phyloP scores from a whole-genome alignment of 2,888 invertebrate species.

The Elysia crispata region DNA sequence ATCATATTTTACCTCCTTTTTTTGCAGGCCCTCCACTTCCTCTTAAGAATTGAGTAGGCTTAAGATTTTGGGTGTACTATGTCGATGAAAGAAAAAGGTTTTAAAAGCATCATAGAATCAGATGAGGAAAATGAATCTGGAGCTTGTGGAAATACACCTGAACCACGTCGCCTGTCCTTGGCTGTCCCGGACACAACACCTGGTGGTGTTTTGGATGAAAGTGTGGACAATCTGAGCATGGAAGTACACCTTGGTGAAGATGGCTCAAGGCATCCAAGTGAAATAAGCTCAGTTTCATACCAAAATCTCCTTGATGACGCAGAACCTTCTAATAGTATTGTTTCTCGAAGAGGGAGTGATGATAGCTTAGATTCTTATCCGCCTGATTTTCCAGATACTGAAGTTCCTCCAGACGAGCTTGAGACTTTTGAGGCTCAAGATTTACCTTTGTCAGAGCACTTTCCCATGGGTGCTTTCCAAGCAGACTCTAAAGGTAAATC shows the following conservation, averaged over 20 bases:
- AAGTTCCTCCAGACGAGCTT: slow-evolving; percentile 61
- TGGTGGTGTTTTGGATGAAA: slow-evolving; percentile 58
- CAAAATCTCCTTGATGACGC: slow-evolving; percentile 72
- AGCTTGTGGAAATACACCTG: slow-evolving; percentile 51
- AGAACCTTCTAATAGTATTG: slow-evolving; percentile 56
- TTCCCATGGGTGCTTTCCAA: slow-evolving; percentile 48
- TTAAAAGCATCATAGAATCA: slow-evolving; percentile 36
- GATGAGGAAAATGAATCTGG: slow-evolving; percentile 49
- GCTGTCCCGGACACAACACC: slow-evolving; percentile 51
- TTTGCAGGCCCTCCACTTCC: too few relatives aligned
- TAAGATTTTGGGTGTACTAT: slow-evolving; percentile 2
- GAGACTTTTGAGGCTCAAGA: slow-evolving; percentile 58
- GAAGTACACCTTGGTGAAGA: slow-evolving; percentile 76
- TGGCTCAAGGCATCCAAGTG: slow-evolving; percentile 74
- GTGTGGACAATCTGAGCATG: slow-evolving; percentile 73
- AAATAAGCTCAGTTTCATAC: slow-evolving; percentile 74
- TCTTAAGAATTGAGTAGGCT: too few relatives aligned
- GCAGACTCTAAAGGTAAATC: background rate
- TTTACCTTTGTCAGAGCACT: slow-evolving; percentile 55
- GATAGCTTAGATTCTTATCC: slow-evolving; percentile 70
- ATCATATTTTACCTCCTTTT: too few relatives aligned
- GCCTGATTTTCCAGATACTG: slow-evolving; percentile 63
- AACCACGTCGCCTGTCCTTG: slow-evolving; percentile 47
- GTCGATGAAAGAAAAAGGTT: slow-evolving; percentile 47
- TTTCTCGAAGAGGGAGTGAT: slow-evolving; percentile 69